These are phyloP conservation scores for Magallana ariakensis DNA, from an alignment of 1,140 invertebrate species.

Conservation along the genomic window DNA sequence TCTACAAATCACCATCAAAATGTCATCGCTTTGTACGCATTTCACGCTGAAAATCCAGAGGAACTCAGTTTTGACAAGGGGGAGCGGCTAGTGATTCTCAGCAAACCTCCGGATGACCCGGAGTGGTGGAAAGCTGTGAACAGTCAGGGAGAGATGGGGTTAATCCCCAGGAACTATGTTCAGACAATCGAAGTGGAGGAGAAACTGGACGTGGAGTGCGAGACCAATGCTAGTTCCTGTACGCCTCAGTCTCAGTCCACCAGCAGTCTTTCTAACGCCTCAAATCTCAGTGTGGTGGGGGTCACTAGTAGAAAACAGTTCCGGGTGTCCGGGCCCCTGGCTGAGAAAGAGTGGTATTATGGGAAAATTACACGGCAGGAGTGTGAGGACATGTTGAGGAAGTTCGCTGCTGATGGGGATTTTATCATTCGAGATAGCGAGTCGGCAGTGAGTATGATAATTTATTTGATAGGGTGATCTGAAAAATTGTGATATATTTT, in stretches of 20 bases:
- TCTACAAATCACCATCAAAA: constrained; percentile 84
- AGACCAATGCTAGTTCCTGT: constrained; percentile 70
- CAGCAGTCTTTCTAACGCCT: constrained; percentile 76
- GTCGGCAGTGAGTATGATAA: constrained; percentile 91
- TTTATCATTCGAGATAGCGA: constrained; percentile 99
- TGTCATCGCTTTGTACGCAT: constrained; percentile 83
- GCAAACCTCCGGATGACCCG: constrained; percentile 96
- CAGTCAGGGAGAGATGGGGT: constrained; percentile 90
- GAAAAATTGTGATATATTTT: no score
- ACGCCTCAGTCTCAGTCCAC: constrained; percentile 78
- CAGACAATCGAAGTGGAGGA: constrained; percentile 79
- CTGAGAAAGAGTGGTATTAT: constrained; percentile 91
- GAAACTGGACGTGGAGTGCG: constrained; percentile 65
- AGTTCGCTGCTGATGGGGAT: constrained; percentile 97
- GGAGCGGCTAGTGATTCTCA: constrained; percentile 93
- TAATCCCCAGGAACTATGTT: constrained; percentile 98
- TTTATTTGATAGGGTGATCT: no score
- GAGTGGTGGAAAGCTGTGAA: constrained; percentile 99
- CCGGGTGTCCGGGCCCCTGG: constrained; percentile 74
- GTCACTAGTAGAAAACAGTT: constrained; percentile 72
- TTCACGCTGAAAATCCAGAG: constrained; percentile 84
- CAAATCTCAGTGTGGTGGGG: constrained; percentile 64
- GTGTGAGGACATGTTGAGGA: constrained; percentile 95
- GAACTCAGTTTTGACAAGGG: constrained; percentile 98
- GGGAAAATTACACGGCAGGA: constrained; percentile 96